Percentiles rank a stretch among this genome's conserved stretches.
phyloP scores from a whole-genome alignment of 2,797 vertebrate genomes.

The Erethizon dorsatum region DNA sequence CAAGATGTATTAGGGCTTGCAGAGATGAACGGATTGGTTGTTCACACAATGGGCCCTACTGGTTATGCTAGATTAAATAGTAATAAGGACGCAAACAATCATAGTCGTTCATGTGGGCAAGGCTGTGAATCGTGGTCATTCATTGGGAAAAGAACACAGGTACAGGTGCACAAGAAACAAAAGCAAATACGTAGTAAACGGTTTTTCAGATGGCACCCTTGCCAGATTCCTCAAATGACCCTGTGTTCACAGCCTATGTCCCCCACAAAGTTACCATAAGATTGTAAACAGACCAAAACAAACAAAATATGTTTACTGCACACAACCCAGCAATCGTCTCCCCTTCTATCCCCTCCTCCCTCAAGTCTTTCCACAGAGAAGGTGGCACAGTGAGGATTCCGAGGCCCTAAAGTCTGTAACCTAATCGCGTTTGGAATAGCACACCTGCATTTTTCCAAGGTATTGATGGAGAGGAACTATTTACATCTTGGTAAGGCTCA shows the following conservation, averaged over 20 bases:
- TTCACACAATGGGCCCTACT: slow-evolving; percentile 65
- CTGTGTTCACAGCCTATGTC: background rate
- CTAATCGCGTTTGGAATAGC: slow-evolving; percentile 23
- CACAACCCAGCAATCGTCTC: background rate
- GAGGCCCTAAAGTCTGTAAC: slow-evolving; percentile 29
- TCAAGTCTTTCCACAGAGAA: slow-evolving; percentile 56
- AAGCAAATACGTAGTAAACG: slow-evolving; percentile 30
- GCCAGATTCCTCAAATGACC: slow-evolving; percentile 69
- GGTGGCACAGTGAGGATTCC: slow-evolving; percentile 35
- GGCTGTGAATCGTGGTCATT: slow-evolving; percentile 56
- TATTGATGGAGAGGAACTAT: slow-evolving; percentile 33
- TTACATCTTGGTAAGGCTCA: background rate
- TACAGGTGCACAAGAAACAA: slow-evolving; percentile 56
- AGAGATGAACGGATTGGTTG: slow-evolving; percentile 69
- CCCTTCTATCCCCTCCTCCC: background rate
- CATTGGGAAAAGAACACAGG: background rate
- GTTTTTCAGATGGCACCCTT: slow-evolving; percentile 42
- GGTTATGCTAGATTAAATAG: slow-evolving; percentile 72
- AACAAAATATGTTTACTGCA: slow-evolving; percentile 8
- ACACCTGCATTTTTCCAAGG: slow-evolving; percentile 75
- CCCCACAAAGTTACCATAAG: background rate
- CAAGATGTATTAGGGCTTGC: slow-evolving; percentile 48
- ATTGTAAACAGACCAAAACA: slow-evolving; percentile 55
- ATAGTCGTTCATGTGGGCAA: slow-evolving; percentile 50
- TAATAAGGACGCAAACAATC: slow-evolving; percentile 73